phyloP scores from a whole-genome alignment of 1,140 invertebrate genomes.

The Phthorimaea operculella region DNA sequence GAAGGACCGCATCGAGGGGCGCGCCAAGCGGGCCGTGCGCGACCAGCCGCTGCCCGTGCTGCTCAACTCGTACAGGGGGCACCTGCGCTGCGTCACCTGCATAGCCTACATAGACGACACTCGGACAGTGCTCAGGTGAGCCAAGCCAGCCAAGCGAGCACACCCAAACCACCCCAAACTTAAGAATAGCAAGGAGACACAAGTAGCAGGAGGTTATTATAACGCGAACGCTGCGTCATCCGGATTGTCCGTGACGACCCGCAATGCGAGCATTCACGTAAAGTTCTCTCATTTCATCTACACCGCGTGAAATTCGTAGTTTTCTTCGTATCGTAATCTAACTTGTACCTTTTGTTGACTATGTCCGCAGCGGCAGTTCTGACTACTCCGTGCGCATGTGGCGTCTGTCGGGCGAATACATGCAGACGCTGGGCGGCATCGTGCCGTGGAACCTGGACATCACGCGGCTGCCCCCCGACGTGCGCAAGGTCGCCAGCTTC shows the following conservation, averaged over 20 bases:
- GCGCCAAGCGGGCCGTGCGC: slow-evolving; percentile 71
- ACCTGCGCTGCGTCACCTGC: slow-evolving; percentile 70
- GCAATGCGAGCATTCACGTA: no score
- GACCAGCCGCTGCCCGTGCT: slow-evolving; percentile 73
- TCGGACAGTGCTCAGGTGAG: slow-evolving; percentile 71
- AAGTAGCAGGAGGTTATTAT: background rate
- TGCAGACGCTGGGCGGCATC: slow-evolving; percentile 75
- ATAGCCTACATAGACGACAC: slow-evolving; percentile 71
- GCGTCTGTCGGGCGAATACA: slow-evolving; percentile 74
- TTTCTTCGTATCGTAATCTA: no score
- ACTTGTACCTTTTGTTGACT: no score
- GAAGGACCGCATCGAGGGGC: slow-evolving; percentile 70
- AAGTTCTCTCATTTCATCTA: no score
- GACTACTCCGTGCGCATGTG: slow-evolving; percentile 78
- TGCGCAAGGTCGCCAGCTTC: slow-evolving; percentile 72
- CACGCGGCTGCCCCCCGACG: slow-evolving; percentile 72
- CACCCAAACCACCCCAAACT: no score
- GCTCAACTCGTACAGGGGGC: slow-evolving; percentile 73
- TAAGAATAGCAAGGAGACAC: background rate
- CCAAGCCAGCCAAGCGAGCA: no score
- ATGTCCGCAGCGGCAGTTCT: slow-evolving; percentile 74
- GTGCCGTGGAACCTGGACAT: slow-evolving; percentile 68
- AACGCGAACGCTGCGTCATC: no score
- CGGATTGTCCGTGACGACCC: no score
- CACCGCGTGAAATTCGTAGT: slow-evolving; percentile 77